These are phyloP conservation scores for Dendrolimus punctatus DNA, from an alignment of 1,140 invertebrate species.

Conservation along the genomic window DNA sequence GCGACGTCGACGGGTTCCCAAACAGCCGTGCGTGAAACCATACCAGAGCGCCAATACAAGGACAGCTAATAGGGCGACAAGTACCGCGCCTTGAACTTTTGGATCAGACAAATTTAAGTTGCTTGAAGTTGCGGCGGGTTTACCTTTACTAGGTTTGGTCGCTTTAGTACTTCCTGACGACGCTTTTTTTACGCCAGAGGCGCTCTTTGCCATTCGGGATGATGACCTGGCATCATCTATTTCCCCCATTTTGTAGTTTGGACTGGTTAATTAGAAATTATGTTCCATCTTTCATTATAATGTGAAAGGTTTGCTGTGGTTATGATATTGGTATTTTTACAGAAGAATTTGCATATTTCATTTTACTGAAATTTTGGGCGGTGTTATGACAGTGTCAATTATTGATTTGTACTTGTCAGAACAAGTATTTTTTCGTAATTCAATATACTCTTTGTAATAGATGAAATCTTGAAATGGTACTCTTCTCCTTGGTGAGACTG, in stretches of 20 bases:
- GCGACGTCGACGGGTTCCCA: constrained; percentile 20
- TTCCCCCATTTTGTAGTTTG: constrained; percentile 25
- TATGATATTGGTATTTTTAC: too few species aligned
- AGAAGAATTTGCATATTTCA: too few species aligned
- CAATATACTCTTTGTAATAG: too few species aligned
- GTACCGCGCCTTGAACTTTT: constrained; percentile 35
- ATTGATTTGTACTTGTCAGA: too few species aligned
- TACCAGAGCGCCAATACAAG: constrained; percentile 38
- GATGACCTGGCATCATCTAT: constrained; percentile 23
- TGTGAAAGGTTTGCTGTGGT: too few species aligned
- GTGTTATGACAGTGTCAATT: too few species aligned
- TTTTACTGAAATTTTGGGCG: too few species aligned
- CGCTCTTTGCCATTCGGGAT: constrained; percentile 30
- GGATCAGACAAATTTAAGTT: constrained; percentile 31
- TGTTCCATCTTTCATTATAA: too few species aligned
- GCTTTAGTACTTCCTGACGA: constrained; percentile 8
- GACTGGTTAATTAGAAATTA: too few species aligned
- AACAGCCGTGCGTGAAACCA: constrained; percentile 33
- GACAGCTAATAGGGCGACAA: constrained; percentile 32
- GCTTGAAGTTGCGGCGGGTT: constrained; percentile 1
- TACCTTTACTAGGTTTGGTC: constrained; percentile 4
- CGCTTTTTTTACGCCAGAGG: constrained; percentile 22
- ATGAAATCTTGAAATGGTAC: too few species aligned
- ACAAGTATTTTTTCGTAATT: too few species aligned
- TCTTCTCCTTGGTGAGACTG: too few species aligned